Base-by-base conservation (phyloP, 2,888 invertebrate genomes). In the Trichogramma evanescens region DNA sequence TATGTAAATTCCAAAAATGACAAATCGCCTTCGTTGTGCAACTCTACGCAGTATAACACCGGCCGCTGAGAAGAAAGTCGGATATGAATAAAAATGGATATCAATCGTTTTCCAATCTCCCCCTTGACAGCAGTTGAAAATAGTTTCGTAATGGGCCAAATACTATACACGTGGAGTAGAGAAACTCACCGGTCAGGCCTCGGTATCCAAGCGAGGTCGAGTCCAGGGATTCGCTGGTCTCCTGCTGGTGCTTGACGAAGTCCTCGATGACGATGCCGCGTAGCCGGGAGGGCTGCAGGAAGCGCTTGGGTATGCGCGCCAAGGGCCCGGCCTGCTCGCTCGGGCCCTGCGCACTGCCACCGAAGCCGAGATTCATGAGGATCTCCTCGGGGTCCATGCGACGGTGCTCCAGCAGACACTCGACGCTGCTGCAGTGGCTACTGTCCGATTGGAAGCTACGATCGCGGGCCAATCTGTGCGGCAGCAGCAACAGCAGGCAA, bases 331-430 rank as follows among this genome's bases (percentile, higher is more conserved):
- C 71, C 26, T 26, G 26, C 4, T 86, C 84, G 71, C 86, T 86
- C 56, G 86, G 84, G 63, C 85, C 84, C 67, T 83, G 83, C 59
- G 85, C 82, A 51, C 71, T 67, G 6, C 89, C 89, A 0, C 91
- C 91, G 76, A 91, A 91, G 8, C 92, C 92, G 58, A 91, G 80
- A 66, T 88, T 90, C 55, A 91, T 79, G 41, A 95, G 82, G 58
- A 95, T 87, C 58, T 91, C 90, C 75, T 95, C 94, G 0, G 95
- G 94, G 80, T 95, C 93, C 38, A 91, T 89, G 72, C 87, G 88
- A 46, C 95, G 82, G 13, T 90, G 84, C 69, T 93, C 91, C 69
- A 95, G 79, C 54, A 94, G 83, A 74, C 90, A 91, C 73, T 93
- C 87, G 44, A 93, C 89, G 71, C 88, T 84, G 56, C 91, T 91